phyloP scores from a whole-genome alignment of 2,888 invertebrate genomes.

The Himalopsyche japonica region DNA sequence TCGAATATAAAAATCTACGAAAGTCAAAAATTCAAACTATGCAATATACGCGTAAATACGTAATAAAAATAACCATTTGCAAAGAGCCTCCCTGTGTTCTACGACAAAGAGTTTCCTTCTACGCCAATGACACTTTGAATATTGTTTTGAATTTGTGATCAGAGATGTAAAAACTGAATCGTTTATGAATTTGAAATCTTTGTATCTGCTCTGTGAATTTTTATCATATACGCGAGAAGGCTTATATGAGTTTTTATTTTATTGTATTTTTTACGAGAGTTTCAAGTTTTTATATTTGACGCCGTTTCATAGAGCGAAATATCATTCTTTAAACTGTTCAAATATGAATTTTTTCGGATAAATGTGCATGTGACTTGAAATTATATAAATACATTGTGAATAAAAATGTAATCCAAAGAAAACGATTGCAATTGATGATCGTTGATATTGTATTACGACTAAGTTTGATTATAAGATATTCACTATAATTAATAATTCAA shows the following conservation, averaged over 20 bases:
- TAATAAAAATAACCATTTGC: constrained; percentile 12
- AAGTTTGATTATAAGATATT: too few relatives aligned
- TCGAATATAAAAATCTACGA: too few relatives aligned
- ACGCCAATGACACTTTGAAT: constrained; percentile 19
- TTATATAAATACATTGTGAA: too few relatives aligned
- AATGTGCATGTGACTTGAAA: neutral
- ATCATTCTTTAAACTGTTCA: neutral
- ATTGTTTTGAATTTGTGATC: constrained; percentile 26
- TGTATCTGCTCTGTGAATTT: neutral
- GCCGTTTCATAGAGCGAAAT: neutral
- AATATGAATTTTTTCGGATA: neutral
- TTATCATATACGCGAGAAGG: neutral
- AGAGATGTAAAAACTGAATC: constrained; percentile 7
- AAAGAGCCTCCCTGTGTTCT: neutral
- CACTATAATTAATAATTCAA: too few relatives aligned
- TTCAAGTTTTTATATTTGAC: neutral
- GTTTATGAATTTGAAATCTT: neutral
- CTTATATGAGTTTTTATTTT: neutral
- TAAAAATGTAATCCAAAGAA: too few relatives aligned
- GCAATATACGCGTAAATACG: neutral
- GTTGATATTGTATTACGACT: too few relatives aligned
- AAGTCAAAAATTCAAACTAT: too few relatives aligned
- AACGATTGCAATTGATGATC: too few relatives aligned
- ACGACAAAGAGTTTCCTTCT: neutral
- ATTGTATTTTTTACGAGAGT: neutral